A percentile compares a stretch with the other conserved stretches of the same genome.
These are phyloP conservation scores for Cnemophilus loriae DNA, from an alignment of 2,113 vertebrate species.

Conservation along the genomic window DNA sequence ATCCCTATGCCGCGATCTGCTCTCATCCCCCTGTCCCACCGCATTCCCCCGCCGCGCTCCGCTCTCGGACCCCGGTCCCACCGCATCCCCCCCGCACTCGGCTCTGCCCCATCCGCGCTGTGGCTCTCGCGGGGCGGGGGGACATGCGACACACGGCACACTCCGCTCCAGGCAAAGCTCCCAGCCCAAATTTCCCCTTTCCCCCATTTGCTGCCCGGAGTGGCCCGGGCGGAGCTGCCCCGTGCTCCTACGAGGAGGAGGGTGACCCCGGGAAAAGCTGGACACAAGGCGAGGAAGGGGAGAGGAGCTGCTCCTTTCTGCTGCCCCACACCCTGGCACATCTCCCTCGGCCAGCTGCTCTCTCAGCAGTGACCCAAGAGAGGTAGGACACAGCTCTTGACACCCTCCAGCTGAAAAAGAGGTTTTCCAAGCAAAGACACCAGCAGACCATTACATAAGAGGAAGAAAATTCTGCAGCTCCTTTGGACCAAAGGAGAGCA, in stretches of 20 bases:
- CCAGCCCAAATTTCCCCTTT: background rate
- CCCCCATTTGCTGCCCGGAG: background rate
- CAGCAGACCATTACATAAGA: slow-evolving; percentile 50
- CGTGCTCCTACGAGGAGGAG: background rate
- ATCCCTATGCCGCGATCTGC: background rate
- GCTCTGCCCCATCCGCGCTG: background rate
- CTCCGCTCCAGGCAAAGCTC: background rate
- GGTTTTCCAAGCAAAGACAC: slow-evolving; percentile 19
- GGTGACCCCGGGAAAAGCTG: background rate
- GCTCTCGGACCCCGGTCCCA: background rate
- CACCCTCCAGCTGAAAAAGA: background rate
- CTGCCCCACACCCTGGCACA: background rate
- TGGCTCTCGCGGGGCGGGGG: background rate
- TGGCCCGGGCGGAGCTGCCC: background rate
- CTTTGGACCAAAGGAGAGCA: background rate
- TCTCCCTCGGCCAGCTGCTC: background rate
- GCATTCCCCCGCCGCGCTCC: background rate
- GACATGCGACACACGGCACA: background rate
- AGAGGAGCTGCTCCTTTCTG: background rate
- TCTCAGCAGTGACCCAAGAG: background rate
- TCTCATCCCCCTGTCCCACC: background rate
- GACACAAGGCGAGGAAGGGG: background rate
- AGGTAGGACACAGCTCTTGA: background rate
- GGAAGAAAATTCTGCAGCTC: slow-evolving; percentile 34
- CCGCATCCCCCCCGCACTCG: background rate